Evolutionary conservation across 2,888 invertebrate species (phyloP), one percentile per base, ranked within the genome.

Genomic region (Stenurella melanura): DNA sequence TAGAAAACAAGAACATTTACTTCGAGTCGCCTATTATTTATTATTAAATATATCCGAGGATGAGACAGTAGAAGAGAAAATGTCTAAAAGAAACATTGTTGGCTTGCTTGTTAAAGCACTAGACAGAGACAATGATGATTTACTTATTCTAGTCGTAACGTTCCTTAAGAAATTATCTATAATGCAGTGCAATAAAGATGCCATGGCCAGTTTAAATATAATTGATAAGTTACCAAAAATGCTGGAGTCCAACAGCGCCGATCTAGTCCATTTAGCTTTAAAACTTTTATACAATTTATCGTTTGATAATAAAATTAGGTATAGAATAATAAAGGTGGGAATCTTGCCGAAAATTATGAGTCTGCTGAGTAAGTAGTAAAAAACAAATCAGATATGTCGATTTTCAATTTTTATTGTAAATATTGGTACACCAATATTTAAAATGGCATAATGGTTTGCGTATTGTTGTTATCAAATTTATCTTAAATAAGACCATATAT

Each of bases 21-120:
- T 98, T 42, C 91, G 97, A 89, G 98, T 97, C 63, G 96, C 97
- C 3, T 96, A 97, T 89, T 97, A 98, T 89, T 92, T 99, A 87
- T 91, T 99, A 73, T 91, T 98, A 68, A 99, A 99, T 89, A 95
- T 99, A 89, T 96, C 98, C 4, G 98, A 98, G 89, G 98, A 98
- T 91, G 93, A 96, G 10, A 95, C 95, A 88, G 96, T 98, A 3
- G 99, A 99, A 90, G 95, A 97, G 90, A 99, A 99, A 91, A 99
- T 99, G 96, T 94, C 96, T 34, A 96, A 97, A 85, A 96, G 98
- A 89, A 96, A 96, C 86, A 94, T 98, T 81, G 95, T 97, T 4
- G 95, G 95, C 56, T 93, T 98, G 90, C 91, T 98, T 56, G 93
- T 96, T 64, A 96, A 96, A 86, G 95, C 96, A 11, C 92, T 99